phyloP scores from a whole-genome alignment of 2,888 invertebrate species.

The Epirrita christyi region DNA sequence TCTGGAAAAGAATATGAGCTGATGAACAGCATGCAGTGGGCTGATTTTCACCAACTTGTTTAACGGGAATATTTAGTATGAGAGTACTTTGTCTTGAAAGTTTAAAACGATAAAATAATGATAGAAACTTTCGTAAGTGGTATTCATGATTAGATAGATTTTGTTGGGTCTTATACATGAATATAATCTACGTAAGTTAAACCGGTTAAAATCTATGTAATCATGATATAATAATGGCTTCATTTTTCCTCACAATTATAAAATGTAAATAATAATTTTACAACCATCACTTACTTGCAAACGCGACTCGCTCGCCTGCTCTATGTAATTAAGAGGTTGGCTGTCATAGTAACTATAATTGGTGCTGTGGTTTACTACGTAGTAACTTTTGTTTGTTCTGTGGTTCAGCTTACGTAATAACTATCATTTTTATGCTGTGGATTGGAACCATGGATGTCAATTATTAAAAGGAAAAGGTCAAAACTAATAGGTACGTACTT shows the following conservation, averaged over 20 bases:
- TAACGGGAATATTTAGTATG: no score
- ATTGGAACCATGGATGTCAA: not conserved
- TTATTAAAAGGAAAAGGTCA: not conserved
- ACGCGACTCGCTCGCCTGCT: not conserved
- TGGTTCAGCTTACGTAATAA: not conserved
- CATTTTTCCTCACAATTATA: not conserved
- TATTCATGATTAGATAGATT: no score
- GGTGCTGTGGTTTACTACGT: not conserved
- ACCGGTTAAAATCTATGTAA: no score
- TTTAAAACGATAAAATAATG: no score
- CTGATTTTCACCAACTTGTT: no score
- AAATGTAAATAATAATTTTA: constrained; percentile 1
- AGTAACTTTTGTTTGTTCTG: not conserved
- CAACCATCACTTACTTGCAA: not conserved
- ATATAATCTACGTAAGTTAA: no score
- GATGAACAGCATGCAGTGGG: no score
- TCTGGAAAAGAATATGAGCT: no score
- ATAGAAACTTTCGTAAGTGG: no score
- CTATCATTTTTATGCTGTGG: not conserved
- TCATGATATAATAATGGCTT: no score
- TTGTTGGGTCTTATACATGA: no score
- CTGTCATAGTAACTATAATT: not conserved
- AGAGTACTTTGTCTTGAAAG: no score
- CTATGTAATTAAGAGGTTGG: not conserved
- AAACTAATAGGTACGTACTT: not conserved